Evolutionary conservation across 2,797 vertebrate genomes (phyloP), one percentile per base, ranked within the genome.

Genomic region (Apogon talboti): DNA sequence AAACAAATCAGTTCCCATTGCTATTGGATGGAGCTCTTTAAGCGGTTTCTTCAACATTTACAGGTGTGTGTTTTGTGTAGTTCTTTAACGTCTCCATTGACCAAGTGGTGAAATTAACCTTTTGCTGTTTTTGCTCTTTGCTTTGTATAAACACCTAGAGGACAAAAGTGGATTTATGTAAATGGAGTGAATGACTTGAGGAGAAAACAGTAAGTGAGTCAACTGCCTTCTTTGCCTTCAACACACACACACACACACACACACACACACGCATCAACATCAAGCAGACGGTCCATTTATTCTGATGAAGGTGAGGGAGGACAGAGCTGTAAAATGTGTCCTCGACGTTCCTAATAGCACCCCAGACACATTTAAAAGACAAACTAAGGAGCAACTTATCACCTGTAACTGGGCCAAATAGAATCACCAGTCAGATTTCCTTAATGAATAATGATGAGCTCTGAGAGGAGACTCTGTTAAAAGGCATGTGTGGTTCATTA

Each of bases 51-150:
- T 12, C 42, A 33, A 43, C 7, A 1, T 37, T 43, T 48, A 35
- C 44, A 30, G 12, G 7, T 30, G 51, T 54, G 42, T 19, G 4
- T 49, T 44, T 42, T 54, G 40, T 65, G 38, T 52, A 4, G 69
- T 16, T 30, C 12, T 38, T 33, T 11, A 15, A 35, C 19, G 6
- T 72, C 41, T 56, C 57, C 66, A 45, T 64, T 69, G 57, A 74
- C 47, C 9, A 14, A 41, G 10, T 59, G 53, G 76, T 78, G 62
- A 76, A 76, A 86, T 85, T 67, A 89, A 86, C 81, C 83, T 83
- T 76, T 79, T 42, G 43, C 28, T 52, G 60, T 74, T 82, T 77
- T 49, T 35, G 7, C 80, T 70, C 50, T 66, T 49, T 37, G 41
- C 71, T 75, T 63, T 56, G 28, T 63, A 48, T 57, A 79, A 77